Evolutionary conservation across 1,140 invertebrate genomes (phyloP).

Genomic region (Melitaea cinxia): DNA sequence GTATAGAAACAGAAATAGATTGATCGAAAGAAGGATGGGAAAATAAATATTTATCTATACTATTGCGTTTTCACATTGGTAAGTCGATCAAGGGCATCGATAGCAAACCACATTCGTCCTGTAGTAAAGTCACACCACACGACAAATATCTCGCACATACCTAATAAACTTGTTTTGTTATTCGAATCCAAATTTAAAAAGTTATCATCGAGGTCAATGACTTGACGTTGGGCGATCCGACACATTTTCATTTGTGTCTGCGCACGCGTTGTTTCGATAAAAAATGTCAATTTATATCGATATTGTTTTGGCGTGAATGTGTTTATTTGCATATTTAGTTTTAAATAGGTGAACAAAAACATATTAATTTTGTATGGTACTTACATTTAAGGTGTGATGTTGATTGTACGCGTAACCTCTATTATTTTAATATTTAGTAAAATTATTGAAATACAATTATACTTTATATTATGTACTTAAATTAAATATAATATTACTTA

Average conservation of each 20-base stretch:
- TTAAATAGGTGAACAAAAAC: too few relatives aligned
- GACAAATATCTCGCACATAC: slow-evolving; percentile 15
- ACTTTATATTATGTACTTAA: too few relatives aligned
- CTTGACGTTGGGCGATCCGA: slow-evolving; percentile 36
- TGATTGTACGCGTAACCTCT: too few relatives aligned
- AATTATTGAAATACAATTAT: too few relatives aligned
- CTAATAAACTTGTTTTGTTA: slow-evolving; percentile 45
- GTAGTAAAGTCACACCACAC: slow-evolving; percentile 31
- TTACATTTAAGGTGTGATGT: too few relatives aligned
- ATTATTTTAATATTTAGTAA: too few relatives aligned
- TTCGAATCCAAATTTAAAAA: slow-evolving; percentile 47
- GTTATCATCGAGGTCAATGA: slow-evolving; percentile 51
- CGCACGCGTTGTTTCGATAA: slow-evolving; percentile 30
- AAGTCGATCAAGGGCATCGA: slow-evolving; percentile 69
- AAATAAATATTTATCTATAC: slow-evolving; percentile 24
- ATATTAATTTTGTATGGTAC: too few relatives aligned
- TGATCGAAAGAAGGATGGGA: slow-evolving; percentile 2
- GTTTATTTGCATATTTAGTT: neutral
- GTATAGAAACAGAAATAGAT: too few relatives aligned
- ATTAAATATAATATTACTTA: too few relatives aligned
- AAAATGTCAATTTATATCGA: slow-evolving; percentile 37
- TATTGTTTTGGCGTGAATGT: slow-evolving; percentile 8
- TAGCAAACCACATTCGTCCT: slow-evolving; percentile 55
- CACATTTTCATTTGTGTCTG: slow-evolving; percentile 41
- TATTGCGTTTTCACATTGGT: slow-evolving; percentile 51